Evolutionary conservation across 37 sponge, comb jelly and placozoan species (phyloP), one percentile per base, ranked within the genome.

Genomic region (Agelas oroides): DNA sequence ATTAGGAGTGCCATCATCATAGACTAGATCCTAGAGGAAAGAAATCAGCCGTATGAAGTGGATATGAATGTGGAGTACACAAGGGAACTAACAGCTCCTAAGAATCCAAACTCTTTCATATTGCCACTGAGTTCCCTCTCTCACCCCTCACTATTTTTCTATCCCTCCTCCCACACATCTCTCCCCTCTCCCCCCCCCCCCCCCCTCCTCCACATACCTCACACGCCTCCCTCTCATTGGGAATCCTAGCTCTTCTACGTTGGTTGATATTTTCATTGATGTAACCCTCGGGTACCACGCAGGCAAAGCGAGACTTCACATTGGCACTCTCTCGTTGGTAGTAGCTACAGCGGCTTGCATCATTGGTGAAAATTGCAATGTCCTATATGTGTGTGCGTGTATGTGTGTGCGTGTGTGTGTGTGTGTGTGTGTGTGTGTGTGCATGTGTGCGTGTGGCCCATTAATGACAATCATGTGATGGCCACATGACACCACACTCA

Each of bases 351-450:
- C 92, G 59, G 11, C 69, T 83, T 5, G 80, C 69, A 30, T 97
- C 92, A 70, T 89, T 95, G 73, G 99, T 99, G 74, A 99, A 62
- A 25, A 99, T 79, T 31, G 83, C 99, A 86, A 99, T 91, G 71
- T 99, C 99, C 97, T 96, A 23, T 15, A 35, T 6, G 53, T 23
- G 41, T 20, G 69, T 24, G 53, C 2, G 6, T 24, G 31, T 27
- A 32, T 69, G 71, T 13, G 34, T 14, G 58, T 36, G 79, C 0
- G 52, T 53, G 58, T 53, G 75, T 20, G 75, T 53, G 17, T 16
- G 25, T 41, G 58, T 41, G 75, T 15, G 31, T 41, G 75, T 14
- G 20, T 46, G 27, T 23, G 62, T 14, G 5, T 27, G 11, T 23
- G 27, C 5, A 61, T 27, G 62, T 27, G 5, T 23, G 62, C 5